Evolutionary conservation across 2,888 invertebrate species (phyloP).

Genomic region (Xylota segnis): DNA sequence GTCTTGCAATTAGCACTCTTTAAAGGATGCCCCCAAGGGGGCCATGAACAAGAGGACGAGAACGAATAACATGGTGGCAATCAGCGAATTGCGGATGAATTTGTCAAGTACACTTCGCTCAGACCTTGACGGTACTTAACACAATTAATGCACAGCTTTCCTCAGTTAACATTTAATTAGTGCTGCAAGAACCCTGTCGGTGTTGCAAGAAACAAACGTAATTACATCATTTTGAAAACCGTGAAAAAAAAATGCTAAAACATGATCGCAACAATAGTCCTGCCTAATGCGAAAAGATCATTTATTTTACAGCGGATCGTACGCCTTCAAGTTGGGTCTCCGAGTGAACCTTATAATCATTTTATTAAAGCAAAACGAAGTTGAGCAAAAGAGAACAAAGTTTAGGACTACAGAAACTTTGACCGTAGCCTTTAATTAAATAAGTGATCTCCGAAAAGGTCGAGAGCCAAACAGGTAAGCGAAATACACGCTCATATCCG

Average conservation of each 20-base stretch:
- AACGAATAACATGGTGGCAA: slow-evolving; percentile 50
- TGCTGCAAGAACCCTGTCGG: background rate
- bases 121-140: slow-evolving; percentile 76
- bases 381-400: slow-evolving; percentile 11
- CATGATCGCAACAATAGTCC: background rate
- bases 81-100: slow-evolving; percentile 71
- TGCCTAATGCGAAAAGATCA: slow-evolving; percentile 34
- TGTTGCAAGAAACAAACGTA: background rate
- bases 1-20: slow-evolving; percentile 73
- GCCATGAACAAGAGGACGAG: slow-evolving; percentile 30
- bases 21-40: slow-evolving; percentile 62
- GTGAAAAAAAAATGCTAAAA: too few species aligned
- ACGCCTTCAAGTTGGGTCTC: slow-evolving; percentile 47
- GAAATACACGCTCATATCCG: slow-evolving; percentile 23
- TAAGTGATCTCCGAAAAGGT: slow-evolving; percentile 73
- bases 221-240: background rate
- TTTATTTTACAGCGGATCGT: slow-evolving; percentile 51
- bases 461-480: slow-evolving; percentile 60
- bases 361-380: slow-evolving; percentile 46
- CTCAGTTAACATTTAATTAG: slow-evolving; percentile 60
- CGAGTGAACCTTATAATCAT: slow-evolving; percentile 65
- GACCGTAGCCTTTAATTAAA: slow-evolving; percentile 75
- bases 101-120: slow-evolving; percentile 67
- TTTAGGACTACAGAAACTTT: slow-evolving; percentile 60
- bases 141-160: slow-evolving; percentile 44